These are phyloP conservation scores for Macrobrachium rosenbergii DNA, from an alignment of 1,140 invertebrate species.

Conservation along the genomic window DNA sequence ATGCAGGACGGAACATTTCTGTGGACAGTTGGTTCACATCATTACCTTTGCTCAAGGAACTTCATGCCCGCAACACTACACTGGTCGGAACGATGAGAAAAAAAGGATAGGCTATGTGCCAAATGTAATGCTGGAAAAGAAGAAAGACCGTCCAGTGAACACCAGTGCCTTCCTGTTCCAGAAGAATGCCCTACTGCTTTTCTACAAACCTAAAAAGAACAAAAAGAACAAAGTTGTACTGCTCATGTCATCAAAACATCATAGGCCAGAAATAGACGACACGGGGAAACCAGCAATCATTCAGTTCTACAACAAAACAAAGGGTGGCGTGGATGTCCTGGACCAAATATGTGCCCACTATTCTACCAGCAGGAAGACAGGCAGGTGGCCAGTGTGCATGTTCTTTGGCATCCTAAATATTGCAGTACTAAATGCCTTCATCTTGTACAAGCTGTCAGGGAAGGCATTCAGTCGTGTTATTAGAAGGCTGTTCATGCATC, in stretches of 20 bases:
- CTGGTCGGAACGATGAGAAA: constrained; percentile 18
- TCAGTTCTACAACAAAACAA: constrained; percentile 25
- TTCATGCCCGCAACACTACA: constrained; percentile 39
- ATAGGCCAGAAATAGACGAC: neutral
- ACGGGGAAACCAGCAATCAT: constrained; percentile 20
- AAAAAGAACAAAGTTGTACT: constrained; percentile 20
- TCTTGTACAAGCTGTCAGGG: constrained; percentile 8
- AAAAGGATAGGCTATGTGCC: constrained; percentile 14
- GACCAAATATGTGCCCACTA: constrained; percentile 25
- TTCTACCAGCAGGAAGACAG: neutral
- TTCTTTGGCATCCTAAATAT: constrained; percentile 24
- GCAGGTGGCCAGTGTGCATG: constrained; percentile 12
- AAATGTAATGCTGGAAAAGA: neutral
- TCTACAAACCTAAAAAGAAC: constrained; percentile 18
- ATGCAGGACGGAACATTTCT: neutral
- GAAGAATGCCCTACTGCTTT: too few species aligned
- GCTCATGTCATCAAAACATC: constrained; percentile 4
- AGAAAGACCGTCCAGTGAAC: neutral
- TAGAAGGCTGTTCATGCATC: constrained; percentile 19
- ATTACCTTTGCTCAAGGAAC: constrained; percentile 25
- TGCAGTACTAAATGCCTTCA: constrained; percentile 19
- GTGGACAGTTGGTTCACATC: constrained; percentile 30
- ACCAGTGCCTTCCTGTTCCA: neutral
- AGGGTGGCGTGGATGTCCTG: constrained; percentile 5
- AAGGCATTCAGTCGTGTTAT: neutral